Base-by-base conservation (phyloP, 2,888 invertebrate genomes). In the Rhamphomyia laevipes region DNA sequence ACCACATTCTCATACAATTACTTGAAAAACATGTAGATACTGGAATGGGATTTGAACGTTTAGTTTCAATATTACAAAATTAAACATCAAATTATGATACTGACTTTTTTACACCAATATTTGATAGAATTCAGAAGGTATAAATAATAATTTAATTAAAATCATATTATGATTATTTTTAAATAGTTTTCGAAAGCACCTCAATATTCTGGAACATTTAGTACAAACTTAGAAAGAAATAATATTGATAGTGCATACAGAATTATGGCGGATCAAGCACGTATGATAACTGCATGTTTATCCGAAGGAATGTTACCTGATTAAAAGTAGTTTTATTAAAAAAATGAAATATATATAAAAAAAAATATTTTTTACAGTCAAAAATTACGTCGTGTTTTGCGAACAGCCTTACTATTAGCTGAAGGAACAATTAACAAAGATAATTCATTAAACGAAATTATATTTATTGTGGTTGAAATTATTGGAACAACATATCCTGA, bases 21-120 rank as follows among this genome's bases (percentile, higher is more conserved):
- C 76, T 80, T 0, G 73, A 77, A 43, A 75, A 76, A 46, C 86
- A 92, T 67, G 84, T 97, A 2, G 96, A 97, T 70, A 97, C 96
- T 0, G 96, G 97, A 13, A 87, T 97, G 90, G 97, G 97, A 0
- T 77, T 99, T 57, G 97, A 99, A 71, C 76, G 99, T 55, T 70
- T 96, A 58, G 78, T 86, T 1, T 83, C 94, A 0, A 73, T 95
- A 43, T 68, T 97, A 31, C 93, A 96, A 70, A 78, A 79, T 7
- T 84, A 82, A 59, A 73, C 72, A 1, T 89, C 91, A 18, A 96
- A 94, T 74, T 99, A 97, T 65, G 90, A 94, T 60, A 95, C 94
- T 0, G 97, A 97, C 72, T 74, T 94, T 40, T 96, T 96, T 68
- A 63, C 63, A 12, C 91, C 93, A 0, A 68, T 95, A 48, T 82